These are phyloP conservation scores for Podarcis lilfordi DNA, from an alignment of 2,797 vertebrate genomes.

Conservation along the genomic window DNA sequence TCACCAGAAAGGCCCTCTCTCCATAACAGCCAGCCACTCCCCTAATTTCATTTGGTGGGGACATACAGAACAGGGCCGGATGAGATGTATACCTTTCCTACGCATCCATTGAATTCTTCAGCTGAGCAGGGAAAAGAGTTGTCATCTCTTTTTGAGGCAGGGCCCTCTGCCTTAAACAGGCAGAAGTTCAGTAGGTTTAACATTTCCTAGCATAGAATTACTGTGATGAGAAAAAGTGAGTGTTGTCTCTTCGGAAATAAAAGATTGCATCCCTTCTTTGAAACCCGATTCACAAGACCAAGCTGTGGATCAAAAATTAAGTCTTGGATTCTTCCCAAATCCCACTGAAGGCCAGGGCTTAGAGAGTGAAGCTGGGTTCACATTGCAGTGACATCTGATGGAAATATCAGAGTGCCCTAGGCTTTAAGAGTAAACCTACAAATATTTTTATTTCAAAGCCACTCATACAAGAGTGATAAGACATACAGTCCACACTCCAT, in stretches of 20 bases:
- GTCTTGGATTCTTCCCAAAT: too few species aligned
- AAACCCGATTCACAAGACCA: not conserved
- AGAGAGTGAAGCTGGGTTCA: not conserved
- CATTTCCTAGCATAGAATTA: not conserved
- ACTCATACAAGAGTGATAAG: not conserved
- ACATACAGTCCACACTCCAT: too few species aligned
- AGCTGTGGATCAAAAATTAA: not conserved
- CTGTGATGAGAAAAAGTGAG: too few species aligned
- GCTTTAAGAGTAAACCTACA: not conserved
- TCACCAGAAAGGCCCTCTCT: too few species aligned
- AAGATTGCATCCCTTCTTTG: not conserved
- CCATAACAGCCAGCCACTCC: too few species aligned
- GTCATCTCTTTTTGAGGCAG: not conserved
- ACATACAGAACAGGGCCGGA: too few species aligned
- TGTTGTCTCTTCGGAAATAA: not conserved
- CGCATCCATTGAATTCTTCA: too few species aligned
- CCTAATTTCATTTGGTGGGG: too few species aligned
- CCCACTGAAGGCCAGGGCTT: not conserved
- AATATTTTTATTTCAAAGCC: not conserved
- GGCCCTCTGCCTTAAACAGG: not conserved
- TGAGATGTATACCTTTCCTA: too few species aligned
- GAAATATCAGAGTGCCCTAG: not conserved
- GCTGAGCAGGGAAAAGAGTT: too few species aligned
- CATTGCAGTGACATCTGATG: not conserved
- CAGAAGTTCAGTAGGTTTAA: not conserved